Base-by-base conservation (phyloP, 2,888 invertebrate species). In the Diarsia rubi region DNA sequence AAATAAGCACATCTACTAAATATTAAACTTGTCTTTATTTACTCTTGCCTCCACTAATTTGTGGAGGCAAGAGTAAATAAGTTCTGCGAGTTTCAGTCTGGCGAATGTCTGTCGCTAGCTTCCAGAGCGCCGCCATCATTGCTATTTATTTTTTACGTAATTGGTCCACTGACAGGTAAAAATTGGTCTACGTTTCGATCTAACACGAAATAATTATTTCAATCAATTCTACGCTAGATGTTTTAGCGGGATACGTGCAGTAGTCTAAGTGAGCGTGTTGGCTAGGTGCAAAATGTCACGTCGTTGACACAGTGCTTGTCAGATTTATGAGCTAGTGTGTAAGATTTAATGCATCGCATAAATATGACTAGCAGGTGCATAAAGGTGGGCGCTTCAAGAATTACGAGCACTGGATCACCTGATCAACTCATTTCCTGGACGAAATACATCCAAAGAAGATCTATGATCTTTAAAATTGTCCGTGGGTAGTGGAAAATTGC, bases 41-140 rank as follows among this genome's bases (percentile, higher is more conserved):
- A 69, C 84, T 70, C 64, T 45, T 27, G 62, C 74, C 65, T 75
- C 73, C 52, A 60, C 77, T n/a, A n/a, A n/a, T n/a, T n/a, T n/a
- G n/a, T n/a, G n/a, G n/a, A n/a, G n/a, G n/a, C n/a, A n/a, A n/a
- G n/a, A n/a, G n/a, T n/a, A 80, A 82, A 73, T 83, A 75, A 73
- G 74, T 75, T 78, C 77, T 71, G 49, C 67, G 52, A 80, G 62
- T 85, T 82, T 67, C 69, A 75, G 73, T 83, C 82, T 85, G 87
- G 73, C 59, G 27, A 73, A 74, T 81, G 76, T 86, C 86, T 80
- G 72, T 78, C 65, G 69, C 69, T 63, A 72, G 75, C 72, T 82
- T 73, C 65, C 76, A 78, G 67, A 71, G 68, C n/a, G 47, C 44
- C 49, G 64, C 37, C 66, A 62, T 60, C 47, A 68, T 65, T 68